phyloP scores from a whole-genome alignment of 2,888 invertebrate species.

The Caenorhabditis imperialis region DNA sequence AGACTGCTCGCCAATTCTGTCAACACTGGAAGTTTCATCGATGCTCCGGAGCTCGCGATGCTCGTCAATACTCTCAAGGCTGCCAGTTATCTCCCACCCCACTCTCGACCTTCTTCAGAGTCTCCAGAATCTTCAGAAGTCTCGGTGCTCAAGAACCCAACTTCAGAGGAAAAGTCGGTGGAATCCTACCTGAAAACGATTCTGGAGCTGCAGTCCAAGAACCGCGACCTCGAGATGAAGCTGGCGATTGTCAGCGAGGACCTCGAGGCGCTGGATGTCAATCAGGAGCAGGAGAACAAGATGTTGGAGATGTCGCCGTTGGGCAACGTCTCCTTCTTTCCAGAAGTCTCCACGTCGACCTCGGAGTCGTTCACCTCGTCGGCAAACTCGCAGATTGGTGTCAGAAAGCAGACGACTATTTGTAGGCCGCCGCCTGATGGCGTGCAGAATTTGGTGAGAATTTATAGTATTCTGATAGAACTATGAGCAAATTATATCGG shows the following conservation, averaged over 20 bases:
- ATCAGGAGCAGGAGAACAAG: neutral
- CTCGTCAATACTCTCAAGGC: slow-evolving; percentile 20
- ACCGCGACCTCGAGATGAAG: slow-evolving; percentile 34
- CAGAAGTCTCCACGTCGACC: slow-evolving; percentile 1
- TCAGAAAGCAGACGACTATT: slow-evolving; percentile 13
- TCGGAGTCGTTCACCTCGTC: slow-evolving; percentile 15
- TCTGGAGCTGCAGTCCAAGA: slow-evolving; percentile 52
- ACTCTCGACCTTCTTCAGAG: slow-evolving; percentile 10
- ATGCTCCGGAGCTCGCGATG: slow-evolving; percentile 24
- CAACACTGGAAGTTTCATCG: slow-evolving; percentile 40
- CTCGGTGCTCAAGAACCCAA: slow-evolving; percentile 23
- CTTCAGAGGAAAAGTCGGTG: slow-evolving; percentile 12
- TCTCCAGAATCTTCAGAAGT: slow-evolving; percentile 9
- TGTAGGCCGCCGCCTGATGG: slow-evolving; percentile 11
- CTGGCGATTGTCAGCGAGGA: slow-evolving; percentile 5
- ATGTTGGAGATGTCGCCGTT: slow-evolving; percentile 34
- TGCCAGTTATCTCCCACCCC: slow-evolving; percentile 36
- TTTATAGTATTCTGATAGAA: neutral
- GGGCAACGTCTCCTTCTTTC: slow-evolving; percentile 28
- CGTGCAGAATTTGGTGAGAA: slow-evolving; percentile 20
- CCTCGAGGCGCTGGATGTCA: neutral
- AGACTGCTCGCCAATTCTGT: slow-evolving; percentile 39
- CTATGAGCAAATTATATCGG: neutral
- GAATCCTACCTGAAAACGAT: slow-evolving; percentile 55
- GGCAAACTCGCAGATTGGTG: neutral